These are phyloP conservation scores for Antechinus stuartii DNA, from an alignment of 2,113 vertebrate species.

Conservation along the genomic window DNA sequence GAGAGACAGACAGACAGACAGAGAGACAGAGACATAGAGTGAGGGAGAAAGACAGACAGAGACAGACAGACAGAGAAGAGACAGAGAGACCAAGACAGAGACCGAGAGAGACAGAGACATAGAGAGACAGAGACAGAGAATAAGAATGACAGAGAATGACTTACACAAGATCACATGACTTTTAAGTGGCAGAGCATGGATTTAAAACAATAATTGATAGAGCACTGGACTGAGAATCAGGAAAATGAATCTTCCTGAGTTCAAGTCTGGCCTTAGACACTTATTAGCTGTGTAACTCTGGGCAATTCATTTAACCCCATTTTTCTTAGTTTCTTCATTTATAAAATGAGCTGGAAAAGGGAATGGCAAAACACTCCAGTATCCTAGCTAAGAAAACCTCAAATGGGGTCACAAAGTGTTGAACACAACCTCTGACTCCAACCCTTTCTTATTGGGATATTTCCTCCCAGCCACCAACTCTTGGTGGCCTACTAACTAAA, in stretches of 20 bases:
- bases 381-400: background rate
- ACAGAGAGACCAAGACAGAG: no score
- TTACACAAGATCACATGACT: background rate
- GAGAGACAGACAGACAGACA: no score
- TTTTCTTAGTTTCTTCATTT: background rate
- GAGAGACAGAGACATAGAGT: no score
- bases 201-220: background rate
- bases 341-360: background rate
- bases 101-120: no score
- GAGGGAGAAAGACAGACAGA: no score
- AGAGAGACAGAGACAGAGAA: no score
- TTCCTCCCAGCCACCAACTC: background rate
- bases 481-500: background rate
- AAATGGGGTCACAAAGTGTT: background rate
- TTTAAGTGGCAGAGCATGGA: background rate
- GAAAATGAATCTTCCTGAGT: background rate
- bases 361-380: background rate
- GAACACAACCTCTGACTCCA: background rate
- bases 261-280: background rate
- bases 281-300: background rate
- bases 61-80: no score
- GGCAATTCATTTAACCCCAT: background rate
- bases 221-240: background rate
- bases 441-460: background rate
- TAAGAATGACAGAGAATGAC: background rate